phyloP scores from a whole-genome alignment of 1,140 invertebrate species.

The Apis mellifera region DNA sequence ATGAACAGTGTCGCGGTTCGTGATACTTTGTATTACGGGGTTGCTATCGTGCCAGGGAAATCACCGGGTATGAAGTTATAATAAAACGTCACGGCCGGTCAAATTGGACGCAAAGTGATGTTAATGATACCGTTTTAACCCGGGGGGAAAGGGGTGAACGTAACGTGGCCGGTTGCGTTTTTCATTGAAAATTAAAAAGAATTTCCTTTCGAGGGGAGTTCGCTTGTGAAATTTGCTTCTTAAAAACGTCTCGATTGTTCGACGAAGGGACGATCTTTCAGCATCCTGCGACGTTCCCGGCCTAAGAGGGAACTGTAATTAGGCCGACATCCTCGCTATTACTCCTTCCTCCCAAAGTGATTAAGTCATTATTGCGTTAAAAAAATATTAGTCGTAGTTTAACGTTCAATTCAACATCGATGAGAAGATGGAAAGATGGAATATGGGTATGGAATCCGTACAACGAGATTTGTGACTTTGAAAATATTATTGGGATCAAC shows the following conservation, averaged over 20 bases:
- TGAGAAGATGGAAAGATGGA: too few relatives aligned
- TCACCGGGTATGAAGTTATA: conserved; percentile 9
- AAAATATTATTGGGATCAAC: too few relatives aligned
- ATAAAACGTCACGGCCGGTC: conserved; percentile 39
- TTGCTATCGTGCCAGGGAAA: conserved; percentile 25
- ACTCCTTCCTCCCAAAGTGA: background rate
- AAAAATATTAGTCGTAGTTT: too few relatives aligned
- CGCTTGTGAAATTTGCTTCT: background rate
- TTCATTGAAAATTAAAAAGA: background rate
- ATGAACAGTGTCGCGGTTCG: conserved; percentile 36
- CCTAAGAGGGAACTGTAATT: background rate
- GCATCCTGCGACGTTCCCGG: background rate
- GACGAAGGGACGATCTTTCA: background rate
- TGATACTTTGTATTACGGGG: conserved; percentile 35
- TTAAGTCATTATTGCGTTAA: background rate
- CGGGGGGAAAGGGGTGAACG: background rate
- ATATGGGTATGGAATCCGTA: too few relatives aligned
- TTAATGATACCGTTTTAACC: conserved; percentile 38
- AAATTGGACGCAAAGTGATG: conserved; percentile 40
- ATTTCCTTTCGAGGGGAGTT: background rate
- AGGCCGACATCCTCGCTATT: background rate
- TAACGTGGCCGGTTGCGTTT: background rate
- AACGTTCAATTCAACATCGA: too few relatives aligned
- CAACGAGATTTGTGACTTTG: too few relatives aligned
- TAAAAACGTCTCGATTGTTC: background rate